These are phyloP conservation scores for Lontra canadensis DNA, from an alignment of 2,113 vertebrate genomes.

Conservation along the genomic window DNA sequence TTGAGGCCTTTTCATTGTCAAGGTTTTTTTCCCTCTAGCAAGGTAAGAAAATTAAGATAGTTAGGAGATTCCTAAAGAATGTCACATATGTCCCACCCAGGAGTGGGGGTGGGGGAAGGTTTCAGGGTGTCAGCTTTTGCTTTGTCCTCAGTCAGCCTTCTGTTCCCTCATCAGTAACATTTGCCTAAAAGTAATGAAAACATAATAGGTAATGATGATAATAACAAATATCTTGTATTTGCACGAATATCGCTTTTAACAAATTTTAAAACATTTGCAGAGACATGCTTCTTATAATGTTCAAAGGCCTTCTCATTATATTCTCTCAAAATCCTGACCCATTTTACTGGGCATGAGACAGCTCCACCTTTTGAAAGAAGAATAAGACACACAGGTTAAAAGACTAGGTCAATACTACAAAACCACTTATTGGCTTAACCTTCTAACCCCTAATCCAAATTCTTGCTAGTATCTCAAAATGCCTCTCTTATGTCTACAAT, in stretches of 20 bases:
- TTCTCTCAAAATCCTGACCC: neutral
- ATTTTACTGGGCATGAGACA: neutral
- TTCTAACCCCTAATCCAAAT: neutral
- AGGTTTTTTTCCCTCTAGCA: too few species aligned
- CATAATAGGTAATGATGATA: neutral
- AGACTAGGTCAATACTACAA: neutral
- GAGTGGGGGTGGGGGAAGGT: too few species aligned
- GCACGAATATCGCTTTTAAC: neutral
- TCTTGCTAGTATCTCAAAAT: neutral
- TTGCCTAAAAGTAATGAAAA: constrained; percentile 6
- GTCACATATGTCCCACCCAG: too few species aligned
- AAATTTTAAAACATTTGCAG: neutral
- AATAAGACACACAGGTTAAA: neutral
- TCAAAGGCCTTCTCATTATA: neutral
- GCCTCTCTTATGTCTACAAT: neutral
- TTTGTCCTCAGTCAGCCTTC: too few species aligned
- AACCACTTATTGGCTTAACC: neutral
- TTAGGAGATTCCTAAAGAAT: too few species aligned
- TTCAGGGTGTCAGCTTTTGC: too few species aligned
- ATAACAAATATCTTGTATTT: neutral
- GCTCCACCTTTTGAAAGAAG: neutral
- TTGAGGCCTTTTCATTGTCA: too few species aligned
- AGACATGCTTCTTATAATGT: neutral
- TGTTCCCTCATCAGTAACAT: neutral
- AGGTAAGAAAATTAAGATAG: too few species aligned